Percentiles rank a stretch among this genome's conserved stretches.
Evolutionary conservation across 1,140 invertebrate species (phyloP).

Genomic region (Drosophila mayri): DNA sequence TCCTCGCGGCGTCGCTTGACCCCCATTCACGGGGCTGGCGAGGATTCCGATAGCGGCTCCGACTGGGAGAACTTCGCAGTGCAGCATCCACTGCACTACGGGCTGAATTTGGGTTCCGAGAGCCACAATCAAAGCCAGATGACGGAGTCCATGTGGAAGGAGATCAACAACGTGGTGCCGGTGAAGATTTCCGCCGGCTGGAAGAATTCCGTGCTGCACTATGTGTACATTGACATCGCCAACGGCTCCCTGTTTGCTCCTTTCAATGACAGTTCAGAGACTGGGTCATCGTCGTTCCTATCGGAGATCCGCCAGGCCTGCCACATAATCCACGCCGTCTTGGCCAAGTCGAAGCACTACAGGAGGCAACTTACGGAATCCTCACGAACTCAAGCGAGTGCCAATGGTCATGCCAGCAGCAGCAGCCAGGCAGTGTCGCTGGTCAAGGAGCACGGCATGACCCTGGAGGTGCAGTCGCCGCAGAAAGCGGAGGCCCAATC

Average conservation of each 20-base stretch:
- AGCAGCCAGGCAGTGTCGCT: conserved; percentile 90
- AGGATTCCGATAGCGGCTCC: conserved; percentile 85
- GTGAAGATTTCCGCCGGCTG: conserved; percentile 85
- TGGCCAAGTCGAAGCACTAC: conserved; percentile 88
- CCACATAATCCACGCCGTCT: conserved; percentile 89
- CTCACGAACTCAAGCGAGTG: conserved; percentile 67
- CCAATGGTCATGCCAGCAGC: conserved; percentile 64
- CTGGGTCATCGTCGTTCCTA: conserved; percentile 86
- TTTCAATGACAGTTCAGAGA: conserved; percentile 74
- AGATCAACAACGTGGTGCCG: conserved; percentile 89
- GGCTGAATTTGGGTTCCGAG: conserved; percentile 86
- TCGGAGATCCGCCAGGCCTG: conserved; percentile 89
- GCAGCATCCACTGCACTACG: conserved; percentile 87
- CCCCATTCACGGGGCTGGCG: conserved; percentile 37
- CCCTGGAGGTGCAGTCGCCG: conserved; percentile 40
- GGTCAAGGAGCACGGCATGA: conserved; percentile 85
- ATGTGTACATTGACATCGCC: conserved; percentile 77
- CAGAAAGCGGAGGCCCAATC: conserved; percentile 18
- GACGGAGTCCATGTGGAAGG: conserved; percentile 89
- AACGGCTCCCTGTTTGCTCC: conserved; percentile 72
- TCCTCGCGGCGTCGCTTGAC: conserved; percentile 62
- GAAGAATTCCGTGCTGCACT: conserved; percentile 74
- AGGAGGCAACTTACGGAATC: conserved; percentile 87
- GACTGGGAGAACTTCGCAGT: conserved; percentile 88
- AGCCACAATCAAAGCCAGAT: conserved; percentile 90